Percentiles rank a stretch among this genome's conserved stretches.
These are phyloP conservation scores for Neotoma lepida DNA, from an alignment of 2,113 vertebrate species.

Conservation along the genomic window DNA sequence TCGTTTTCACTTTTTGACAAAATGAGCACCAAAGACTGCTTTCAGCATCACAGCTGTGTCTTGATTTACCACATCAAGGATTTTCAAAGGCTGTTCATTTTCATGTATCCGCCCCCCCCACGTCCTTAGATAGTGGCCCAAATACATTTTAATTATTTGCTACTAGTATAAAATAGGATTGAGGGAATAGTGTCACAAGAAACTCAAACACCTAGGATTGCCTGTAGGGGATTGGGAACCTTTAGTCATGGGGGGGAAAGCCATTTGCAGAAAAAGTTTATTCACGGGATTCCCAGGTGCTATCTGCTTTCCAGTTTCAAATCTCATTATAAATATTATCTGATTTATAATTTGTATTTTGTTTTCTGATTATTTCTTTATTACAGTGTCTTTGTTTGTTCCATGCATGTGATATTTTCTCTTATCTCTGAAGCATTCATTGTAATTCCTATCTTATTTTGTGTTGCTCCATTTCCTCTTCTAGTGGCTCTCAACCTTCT, in stretches of 20 bases:
- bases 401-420: neutral
- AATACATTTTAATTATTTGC: neutral
- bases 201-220: neutral
- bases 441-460: neutral
- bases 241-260: neutral
- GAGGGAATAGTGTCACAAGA: neutral
- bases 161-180: neutral
- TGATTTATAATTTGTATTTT: neutral
- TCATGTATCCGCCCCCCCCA: neutral
- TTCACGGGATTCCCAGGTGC: neutral
- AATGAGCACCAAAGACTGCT: neutral
- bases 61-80: neutral
- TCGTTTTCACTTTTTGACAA: neutral
- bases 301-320: neutral
- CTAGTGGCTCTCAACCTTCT: neutral
- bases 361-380: neutral
- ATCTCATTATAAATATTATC: neutral
- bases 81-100: neutral
- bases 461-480: neutral
- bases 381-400: neutral
- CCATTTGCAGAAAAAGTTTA: constrained; percentile 3
- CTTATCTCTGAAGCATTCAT: neutral
- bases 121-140: neutral
- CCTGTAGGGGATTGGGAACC: neutral
- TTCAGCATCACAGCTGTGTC: neutral